phyloP scores from a whole-genome alignment of 2,113 vertebrate genomes.

The Epinephelus lanceolatus region DNA sequence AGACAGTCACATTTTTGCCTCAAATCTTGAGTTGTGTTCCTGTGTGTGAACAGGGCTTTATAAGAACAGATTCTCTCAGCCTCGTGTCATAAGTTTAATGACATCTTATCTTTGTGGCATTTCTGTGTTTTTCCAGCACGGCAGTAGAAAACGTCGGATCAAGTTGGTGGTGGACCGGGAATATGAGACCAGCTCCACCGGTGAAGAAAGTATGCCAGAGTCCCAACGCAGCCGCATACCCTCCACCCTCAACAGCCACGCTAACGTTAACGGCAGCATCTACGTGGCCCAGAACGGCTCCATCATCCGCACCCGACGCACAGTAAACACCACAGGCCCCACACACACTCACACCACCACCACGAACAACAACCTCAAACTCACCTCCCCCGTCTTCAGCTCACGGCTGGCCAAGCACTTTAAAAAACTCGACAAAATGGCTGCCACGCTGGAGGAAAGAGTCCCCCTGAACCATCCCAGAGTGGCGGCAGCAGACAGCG shows the following conservation, averaged over 20 bases:
- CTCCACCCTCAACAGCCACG: constrained; percentile 81
- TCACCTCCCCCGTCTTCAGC: constrained; percentile 85
- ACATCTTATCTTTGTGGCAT: not conserved
- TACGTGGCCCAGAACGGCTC: constrained; percentile 97
- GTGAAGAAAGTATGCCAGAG: constrained; percentile 91
- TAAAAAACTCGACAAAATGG: constrained; percentile 94
- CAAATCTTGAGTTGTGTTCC: too few relatives aligned
- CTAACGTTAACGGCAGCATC: constrained; percentile 88
- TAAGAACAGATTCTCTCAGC: too few relatives aligned
- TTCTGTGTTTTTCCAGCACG: constrained; percentile 82
- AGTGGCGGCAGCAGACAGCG: constrained; percentile 45
- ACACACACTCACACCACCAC: constrained; percentile 69
- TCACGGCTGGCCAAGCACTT: constrained; percentile 90
- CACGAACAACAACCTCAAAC: constrained; percentile 85
- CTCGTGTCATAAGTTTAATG: not conserved
- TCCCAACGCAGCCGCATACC: constrained; percentile 84
- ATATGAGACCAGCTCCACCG: constrained; percentile 93
- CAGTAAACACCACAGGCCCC: constrained; percentile 23
- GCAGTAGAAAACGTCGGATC: constrained; percentile 89
- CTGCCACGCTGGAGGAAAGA: constrained; percentile 92
- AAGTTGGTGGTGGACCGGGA: constrained; percentile 92
- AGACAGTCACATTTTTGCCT: too few relatives aligned
- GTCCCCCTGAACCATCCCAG: constrained; percentile 87
- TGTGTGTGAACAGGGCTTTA: not conserved
- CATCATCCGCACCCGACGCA: constrained; percentile 91